Evolutionary conservation across 2,888 invertebrate species (phyloP).

Genomic region (Hydrotaea cyrtoneurina): DNA sequence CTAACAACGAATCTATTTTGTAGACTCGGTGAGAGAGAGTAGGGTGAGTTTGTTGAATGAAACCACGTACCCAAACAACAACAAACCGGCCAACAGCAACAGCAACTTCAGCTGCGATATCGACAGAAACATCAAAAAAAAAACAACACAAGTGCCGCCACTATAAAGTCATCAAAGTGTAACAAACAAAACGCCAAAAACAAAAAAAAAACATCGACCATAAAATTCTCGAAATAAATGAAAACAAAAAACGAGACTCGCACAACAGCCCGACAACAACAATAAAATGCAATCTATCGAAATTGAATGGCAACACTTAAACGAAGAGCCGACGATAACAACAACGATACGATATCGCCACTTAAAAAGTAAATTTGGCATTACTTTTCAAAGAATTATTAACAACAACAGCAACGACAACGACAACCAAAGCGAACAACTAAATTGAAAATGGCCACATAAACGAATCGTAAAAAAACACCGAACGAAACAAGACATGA

Average conservation of each 20-base stretch:
- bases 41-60: too few species aligned
- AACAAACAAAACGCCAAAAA: conserved; percentile 16
- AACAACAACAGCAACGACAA: conserved; percentile 29
- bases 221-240: conserved; percentile 35
- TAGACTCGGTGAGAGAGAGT: too few species aligned
- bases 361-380: conserved; percentile 62
- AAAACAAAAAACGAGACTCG: conserved; percentile 23
- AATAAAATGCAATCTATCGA: conserved; percentile 59
- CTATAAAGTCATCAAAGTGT: conserved; percentile 62
- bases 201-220: too few species aligned
- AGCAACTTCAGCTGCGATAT: neutral
- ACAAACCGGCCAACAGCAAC: neutral
- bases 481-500: neutral
- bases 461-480: conserved; percentile 30
- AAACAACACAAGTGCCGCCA: conserved; percentile 35
- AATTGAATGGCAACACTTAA: conserved; percentile 65
- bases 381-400: conserved; percentile 51
- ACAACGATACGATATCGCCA: conserved; percentile 42
- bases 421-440: neutral
- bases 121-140: conserved; percentile 10
- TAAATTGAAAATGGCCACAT: conserved; percentile 20
- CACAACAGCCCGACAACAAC: conserved; percentile 5
- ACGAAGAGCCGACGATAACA: conserved; percentile 43
- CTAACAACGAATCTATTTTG: too few species aligned
- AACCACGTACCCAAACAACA: neutral